These are phyloP conservation scores for Chironex yamaguchii DNA, from an alignment of 30 jellyfish, hydroid and myxozoan species.

Conservation along the genomic window DNA sequence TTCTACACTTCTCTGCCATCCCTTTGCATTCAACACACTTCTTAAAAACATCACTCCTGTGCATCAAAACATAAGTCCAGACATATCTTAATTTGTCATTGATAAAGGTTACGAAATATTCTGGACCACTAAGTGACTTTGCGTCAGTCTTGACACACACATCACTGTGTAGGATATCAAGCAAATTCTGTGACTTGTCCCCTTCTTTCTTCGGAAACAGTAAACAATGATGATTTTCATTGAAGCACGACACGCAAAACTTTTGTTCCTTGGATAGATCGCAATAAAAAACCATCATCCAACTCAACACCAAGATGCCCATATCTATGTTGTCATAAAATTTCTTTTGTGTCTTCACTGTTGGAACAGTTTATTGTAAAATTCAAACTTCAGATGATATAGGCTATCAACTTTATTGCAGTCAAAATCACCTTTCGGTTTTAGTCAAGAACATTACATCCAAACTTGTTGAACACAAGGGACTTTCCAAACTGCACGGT, in stretches of 20 bases:
- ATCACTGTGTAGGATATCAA: constrained; percentile 40
- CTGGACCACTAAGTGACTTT: constrained; percentile 55
- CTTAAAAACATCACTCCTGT: constrained; percentile 4
- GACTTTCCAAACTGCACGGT: too few relatives aligned
- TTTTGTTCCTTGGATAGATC: neutral
- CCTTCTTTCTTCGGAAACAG: constrained; percentile 63
- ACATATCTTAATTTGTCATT: too few relatives aligned
- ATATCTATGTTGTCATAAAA: constrained; percentile 58
- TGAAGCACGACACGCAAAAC: constrained; percentile 36
- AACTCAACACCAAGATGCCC: constrained; percentile 10
- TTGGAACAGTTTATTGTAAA: too few relatives aligned
- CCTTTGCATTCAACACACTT: constrained; percentile 20
- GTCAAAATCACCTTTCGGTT: too few relatives aligned
- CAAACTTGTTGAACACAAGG: too few relatives aligned
- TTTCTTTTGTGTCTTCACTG: too few relatives aligned
- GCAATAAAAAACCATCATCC: constrained; percentile 22
- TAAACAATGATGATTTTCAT: constrained; percentile 13
- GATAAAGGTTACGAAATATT: constrained; percentile 7
- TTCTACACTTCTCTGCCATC: constrained; percentile 2
- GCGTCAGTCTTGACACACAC: constrained; percentile 56
- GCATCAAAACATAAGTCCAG: too few relatives aligned
- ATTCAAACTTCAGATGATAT: too few relatives aligned
- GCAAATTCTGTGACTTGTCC: constrained; percentile 10
- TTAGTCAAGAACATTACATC: too few relatives aligned
- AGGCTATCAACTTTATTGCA: too few relatives aligned